Conservation (phyloP, 2,113 vertebrate genomes). For the Neodontobutis hainanensis region DNA sequence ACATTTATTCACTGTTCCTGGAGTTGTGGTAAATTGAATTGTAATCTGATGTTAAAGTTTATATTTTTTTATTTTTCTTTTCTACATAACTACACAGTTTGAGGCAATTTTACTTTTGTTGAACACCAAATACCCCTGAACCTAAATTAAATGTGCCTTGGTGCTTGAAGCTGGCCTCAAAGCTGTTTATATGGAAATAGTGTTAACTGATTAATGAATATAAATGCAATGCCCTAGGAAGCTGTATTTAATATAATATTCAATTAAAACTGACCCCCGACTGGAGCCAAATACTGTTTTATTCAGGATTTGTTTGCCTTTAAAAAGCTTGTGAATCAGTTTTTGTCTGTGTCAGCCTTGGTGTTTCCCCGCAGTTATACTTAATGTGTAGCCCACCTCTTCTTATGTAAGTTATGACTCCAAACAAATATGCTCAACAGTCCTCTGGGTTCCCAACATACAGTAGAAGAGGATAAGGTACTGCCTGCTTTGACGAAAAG, state of each 20-base stretch:
- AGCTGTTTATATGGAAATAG: slow-evolving; percentile 34
- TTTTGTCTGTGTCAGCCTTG: slow-evolving; percentile 12
- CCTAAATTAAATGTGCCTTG: background rate
- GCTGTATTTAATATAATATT: slow-evolving; percentile 28
- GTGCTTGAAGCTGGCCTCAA: background rate
- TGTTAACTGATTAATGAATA: slow-evolving; percentile 47
- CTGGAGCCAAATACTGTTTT: slow-evolving; percentile 8
- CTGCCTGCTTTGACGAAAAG: slow-evolving; percentile 19
- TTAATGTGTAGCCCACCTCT: slow-evolving; percentile 22
- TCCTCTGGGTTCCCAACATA: slow-evolving; percentile 19
- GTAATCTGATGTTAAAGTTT: too few species aligned
- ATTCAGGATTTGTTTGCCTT: slow-evolving; percentile 11
- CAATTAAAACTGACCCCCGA: slow-evolving; percentile 13
- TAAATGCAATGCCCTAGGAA: slow-evolving; percentile 22
- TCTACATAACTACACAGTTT: background rate
- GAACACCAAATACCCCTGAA: slow-evolving; percentile 1
- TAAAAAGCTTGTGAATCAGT: slow-evolving; percentile 7
- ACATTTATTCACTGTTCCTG: too few species aligned
- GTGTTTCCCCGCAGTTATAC: slow-evolving; percentile 26
- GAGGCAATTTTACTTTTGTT: background rate
- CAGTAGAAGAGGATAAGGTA: background rate
- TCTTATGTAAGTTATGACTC: slow-evolving; percentile 15
- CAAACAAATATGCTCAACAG: background rate
- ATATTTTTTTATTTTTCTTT: too few species aligned
- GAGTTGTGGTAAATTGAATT: too few species aligned